These are phyloP conservation scores for Odocoileus hemionus DNA, from an alignment of 2,113 vertebrate species.

Conservation along the genomic window DNA sequence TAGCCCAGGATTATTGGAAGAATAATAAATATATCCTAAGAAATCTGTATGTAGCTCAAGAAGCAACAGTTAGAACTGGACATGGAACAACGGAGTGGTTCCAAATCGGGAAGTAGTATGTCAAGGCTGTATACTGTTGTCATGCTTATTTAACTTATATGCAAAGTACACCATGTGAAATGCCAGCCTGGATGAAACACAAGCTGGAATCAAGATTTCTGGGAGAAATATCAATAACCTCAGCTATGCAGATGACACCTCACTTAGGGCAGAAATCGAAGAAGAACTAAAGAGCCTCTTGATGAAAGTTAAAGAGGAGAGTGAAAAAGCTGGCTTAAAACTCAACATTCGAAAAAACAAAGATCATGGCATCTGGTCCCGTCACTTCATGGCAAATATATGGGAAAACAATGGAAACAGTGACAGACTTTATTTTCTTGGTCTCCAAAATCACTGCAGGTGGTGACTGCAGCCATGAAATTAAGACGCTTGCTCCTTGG, in stretches of 20 bases:
- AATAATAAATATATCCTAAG: background rate
- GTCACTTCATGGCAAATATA: background rate
- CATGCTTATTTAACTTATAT: background rate
- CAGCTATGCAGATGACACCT: background rate
- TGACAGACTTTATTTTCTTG: background rate
- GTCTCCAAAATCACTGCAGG: background rate
- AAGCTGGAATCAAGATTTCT: background rate
- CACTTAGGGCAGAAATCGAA: background rate
- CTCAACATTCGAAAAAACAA: background rate
- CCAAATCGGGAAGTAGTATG: background rate
- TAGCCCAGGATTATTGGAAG: background rate
- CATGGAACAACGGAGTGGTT: background rate
- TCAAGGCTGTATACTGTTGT: background rate
- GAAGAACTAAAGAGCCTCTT: background rate
- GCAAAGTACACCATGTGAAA: background rate
- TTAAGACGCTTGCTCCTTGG: background rate
- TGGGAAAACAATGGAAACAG: background rate
- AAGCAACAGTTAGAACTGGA: background rate
- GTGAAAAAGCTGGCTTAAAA: background rate
- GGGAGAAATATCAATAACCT: background rate
- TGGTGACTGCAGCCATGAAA: background rate
- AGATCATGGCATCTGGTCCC: background rate
- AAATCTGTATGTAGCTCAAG: background rate
- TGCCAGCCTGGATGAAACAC: background rate
- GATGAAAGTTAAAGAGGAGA: background rate